phyloP scores from a whole-genome alignment of 2,113 vertebrate species.

The Crotalus tigris region DNA sequence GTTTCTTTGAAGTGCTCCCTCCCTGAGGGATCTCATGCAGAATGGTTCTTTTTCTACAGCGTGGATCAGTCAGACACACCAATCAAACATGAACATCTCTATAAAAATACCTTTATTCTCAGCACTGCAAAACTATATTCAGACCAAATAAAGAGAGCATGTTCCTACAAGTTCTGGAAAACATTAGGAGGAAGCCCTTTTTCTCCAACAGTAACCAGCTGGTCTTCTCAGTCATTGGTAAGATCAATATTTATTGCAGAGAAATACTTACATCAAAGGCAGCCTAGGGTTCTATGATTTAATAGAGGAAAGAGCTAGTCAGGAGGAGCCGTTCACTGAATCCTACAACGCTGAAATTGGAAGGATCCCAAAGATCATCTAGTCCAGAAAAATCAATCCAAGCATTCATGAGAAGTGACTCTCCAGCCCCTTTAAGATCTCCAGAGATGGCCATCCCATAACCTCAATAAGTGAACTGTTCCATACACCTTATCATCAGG shows the following conservation, averaged over 20 bases:
- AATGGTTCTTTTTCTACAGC: no score
- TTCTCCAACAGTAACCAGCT: not conserved
- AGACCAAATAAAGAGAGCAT: no score
- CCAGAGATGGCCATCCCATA: no score
- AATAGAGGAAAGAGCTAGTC: not conserved
- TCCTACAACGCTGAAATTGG: not conserved
- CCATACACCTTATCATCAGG: no score
- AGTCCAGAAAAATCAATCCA: not conserved
- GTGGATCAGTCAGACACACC: no score
- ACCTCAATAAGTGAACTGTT: no score
- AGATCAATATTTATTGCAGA: not conserved
- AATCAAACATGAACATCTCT: no score
- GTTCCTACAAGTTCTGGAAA: fast-evolving
- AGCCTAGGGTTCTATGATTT: no score
- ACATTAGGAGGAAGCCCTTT: no score
- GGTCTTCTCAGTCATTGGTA: not conserved
- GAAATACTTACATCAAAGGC: no score
- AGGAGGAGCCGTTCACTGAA: not conserved
- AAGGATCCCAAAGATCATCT: not conserved
- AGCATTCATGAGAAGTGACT: not conserved
- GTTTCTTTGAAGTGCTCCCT: not conserved
- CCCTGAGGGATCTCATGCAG: not conserved
- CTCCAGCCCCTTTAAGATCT: not conserved
- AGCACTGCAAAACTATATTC: no score
- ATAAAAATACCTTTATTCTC: no score